Percentiles rank a stretch among this genome's conserved stretches.
Evolutionary conservation across 2,113 vertebrate species (phyloP).

Genomic region (Etheostoma cragini): DNA sequence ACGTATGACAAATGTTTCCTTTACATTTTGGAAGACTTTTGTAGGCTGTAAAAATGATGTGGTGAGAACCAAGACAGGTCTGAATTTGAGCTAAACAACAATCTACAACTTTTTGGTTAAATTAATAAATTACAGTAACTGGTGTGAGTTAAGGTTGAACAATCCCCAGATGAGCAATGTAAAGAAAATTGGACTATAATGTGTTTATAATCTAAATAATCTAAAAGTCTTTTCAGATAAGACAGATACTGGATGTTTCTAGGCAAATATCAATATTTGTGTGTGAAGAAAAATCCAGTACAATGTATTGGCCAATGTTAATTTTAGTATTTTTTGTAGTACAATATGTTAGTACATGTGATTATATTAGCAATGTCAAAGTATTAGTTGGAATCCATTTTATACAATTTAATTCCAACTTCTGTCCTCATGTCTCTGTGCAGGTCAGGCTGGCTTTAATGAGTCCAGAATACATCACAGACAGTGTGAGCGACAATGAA

Average conservation of each 20-base stretch:
- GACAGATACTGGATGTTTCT: too few relatives aligned
- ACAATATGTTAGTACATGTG: not conserved
- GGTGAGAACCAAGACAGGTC: not conserved
- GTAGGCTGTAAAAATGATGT: not conserved
- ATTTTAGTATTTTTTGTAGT: not conserved
- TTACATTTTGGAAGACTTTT: not conserved
- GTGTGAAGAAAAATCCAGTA: not conserved
- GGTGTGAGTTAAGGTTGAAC: not conserved
- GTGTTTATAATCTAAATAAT: not conserved
- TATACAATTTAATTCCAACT: not conserved
- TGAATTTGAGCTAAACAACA: too few relatives aligned
- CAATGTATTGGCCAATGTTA: not conserved
- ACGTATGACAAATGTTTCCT: not conserved
- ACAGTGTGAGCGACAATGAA: not conserved
- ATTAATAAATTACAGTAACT: not conserved
- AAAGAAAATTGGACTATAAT: not conserved
- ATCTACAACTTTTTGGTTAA: not conserved
- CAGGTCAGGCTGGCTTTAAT: slow-evolving; percentile 50
- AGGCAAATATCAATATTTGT: not conserved
- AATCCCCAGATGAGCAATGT: not conserved
- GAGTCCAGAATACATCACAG: slow-evolving; percentile 3
- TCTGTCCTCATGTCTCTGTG: not conserved
- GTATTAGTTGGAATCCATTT: not conserved
- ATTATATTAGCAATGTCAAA: not conserved
- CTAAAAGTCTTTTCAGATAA: too few relatives aligned